Conservation (phyloP, 2,888 invertebrate genomes). For the Incurvaria masculella region DNA sequence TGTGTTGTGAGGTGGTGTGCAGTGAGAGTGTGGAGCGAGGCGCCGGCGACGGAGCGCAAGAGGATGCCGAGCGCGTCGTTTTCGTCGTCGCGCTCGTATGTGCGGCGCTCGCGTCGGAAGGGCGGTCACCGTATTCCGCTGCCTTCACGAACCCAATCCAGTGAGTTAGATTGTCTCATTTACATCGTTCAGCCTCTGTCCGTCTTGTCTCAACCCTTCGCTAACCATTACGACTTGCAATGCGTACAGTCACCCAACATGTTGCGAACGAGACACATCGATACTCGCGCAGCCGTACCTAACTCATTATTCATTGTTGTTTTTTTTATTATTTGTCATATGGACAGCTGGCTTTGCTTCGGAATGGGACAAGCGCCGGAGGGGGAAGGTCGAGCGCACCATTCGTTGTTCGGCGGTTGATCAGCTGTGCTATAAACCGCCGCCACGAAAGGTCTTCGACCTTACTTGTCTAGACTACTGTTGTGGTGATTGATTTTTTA, state of each 20-base stretch:
- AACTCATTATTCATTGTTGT: background rate
- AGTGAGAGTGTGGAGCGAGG: background rate
- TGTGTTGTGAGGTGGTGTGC: background rate
- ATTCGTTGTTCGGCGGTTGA: background rate
- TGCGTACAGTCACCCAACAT: background rate
- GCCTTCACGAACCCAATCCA: constrained; percentile 77
- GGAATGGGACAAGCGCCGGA: background rate
- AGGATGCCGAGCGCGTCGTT: constrained; percentile 95
- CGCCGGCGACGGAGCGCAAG: constrained; percentile 19
- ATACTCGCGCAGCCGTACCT: background rate
- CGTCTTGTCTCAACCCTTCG: background rate
- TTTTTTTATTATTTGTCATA: background rate
- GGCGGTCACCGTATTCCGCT: constrained; percentile 83
- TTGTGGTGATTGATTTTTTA: too few species aligned
- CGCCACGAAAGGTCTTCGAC: background rate
- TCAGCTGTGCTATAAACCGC: background rate
- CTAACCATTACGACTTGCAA: background rate
- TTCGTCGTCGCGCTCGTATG: constrained; percentile 89
- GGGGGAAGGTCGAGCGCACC: background rate
- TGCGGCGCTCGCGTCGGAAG: constrained; percentile 89
- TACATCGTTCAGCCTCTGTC: background rate
- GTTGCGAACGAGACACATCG: background rate
- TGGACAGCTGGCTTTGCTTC: background rate
- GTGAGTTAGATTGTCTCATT: too few species aligned
- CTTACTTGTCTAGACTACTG: too few species aligned